These are phyloP conservation scores for Rhyzopertha dominica DNA, from an alignment of 1,140 invertebrate species.

Conservation along the genomic window DNA sequence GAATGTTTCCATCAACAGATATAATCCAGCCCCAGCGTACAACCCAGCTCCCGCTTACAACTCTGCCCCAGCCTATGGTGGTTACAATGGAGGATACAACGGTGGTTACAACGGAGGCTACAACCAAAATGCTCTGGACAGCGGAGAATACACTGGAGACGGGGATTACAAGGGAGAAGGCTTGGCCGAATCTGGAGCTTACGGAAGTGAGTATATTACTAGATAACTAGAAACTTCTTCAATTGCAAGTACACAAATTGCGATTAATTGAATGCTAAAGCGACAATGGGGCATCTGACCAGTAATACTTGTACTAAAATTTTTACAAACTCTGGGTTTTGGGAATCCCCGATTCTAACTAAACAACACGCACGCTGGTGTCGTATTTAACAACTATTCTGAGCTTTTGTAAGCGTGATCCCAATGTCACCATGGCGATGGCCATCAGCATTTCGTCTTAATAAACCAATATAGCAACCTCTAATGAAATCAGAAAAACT, in stretches of 20 bases:
- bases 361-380: slow-evolving; percentile 13
- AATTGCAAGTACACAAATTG: not conserved
- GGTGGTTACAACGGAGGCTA: slow-evolving; percentile 22
- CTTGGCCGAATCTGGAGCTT: slow-evolving; percentile 46
- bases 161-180: slow-evolving; percentile 49
- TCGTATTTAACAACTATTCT: not conserved
- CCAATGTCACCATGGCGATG: not conserved
- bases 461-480: too few relatives aligned
- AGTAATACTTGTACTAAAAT: too few relatives aligned
- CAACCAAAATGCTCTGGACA: slow-evolving; percentile 36
- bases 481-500: too few relatives aligned
- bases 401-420: not conserved
- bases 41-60: too few relatives aligned
- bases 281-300: too few relatives aligned
- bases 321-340: too few relatives aligned
- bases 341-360: too few relatives aligned
- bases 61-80: slow-evolving; percentile 15
- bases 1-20: too few relatives aligned
- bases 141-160: slow-evolving; percentile 42
- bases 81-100: slow-evolving; percentile 12
- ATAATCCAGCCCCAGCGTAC: too few relatives aligned
- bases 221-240: not conserved
- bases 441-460: not conserved
- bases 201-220: slow-evolving; percentile 31
- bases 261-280: too few relatives aligned